Evolutionary conservation across 2,888 invertebrate genomes (phyloP).

Genomic region (Sepioteuthis lessoniana): DNA sequence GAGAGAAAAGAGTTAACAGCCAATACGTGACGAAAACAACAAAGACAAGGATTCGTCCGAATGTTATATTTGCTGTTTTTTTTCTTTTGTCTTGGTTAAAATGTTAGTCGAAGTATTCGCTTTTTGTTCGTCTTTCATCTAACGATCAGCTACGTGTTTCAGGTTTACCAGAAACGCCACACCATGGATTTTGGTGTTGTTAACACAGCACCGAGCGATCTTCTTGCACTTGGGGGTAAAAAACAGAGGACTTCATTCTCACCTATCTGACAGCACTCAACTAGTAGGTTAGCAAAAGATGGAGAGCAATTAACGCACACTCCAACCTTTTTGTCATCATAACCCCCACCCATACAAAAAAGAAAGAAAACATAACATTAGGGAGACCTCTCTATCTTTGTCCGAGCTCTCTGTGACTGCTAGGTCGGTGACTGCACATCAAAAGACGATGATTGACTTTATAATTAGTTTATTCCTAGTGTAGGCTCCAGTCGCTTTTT

Average conservation of each 20-base stretch:
- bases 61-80: neutral
- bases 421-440: neutral
- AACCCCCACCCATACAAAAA: neutral
- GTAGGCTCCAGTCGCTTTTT: neutral
- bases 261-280: neutral
- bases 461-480: neutral
- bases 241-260: neutral
- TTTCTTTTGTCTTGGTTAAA: neutral
- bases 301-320: neutral
- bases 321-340: neutral
- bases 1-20: too few species aligned
- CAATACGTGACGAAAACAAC: neutral
- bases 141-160: neutral
- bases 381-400: neutral
- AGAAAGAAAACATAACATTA: neutral
- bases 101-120: neutral
- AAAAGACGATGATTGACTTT: slow-evolving; percentile 4
- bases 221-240: neutral
- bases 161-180: neutral
- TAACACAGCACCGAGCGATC: neutral
- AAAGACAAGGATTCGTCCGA: neutral
- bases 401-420: neutral
- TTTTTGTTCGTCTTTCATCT: neutral
- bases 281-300: neutral
- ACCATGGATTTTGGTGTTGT: neutral